These are phyloP conservation scores for Coregonus sp. DNA, from an alignment of 2,797 vertebrate genomes.

Conservation along the genomic window DNA sequence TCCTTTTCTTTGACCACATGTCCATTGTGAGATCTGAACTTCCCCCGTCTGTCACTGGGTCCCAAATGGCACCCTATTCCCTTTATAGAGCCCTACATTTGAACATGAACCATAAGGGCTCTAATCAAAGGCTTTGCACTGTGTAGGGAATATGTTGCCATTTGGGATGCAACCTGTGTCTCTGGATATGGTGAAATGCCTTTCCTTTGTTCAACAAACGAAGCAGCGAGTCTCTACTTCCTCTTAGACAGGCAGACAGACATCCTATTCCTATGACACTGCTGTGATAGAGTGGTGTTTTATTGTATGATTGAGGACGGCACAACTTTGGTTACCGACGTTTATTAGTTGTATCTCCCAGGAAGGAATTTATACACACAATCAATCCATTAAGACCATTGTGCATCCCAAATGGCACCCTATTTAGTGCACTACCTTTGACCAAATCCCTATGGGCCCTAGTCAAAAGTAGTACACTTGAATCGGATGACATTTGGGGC, in stretches of 20 bases:
- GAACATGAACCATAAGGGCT: no score
- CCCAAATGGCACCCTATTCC: neutral
- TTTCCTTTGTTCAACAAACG: no score
- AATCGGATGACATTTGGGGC: neutral
- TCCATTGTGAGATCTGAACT: neutral
- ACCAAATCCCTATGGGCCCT: neutral
- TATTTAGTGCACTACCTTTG: neutral
- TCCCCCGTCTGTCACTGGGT: neutral
- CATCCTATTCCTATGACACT: neutral
- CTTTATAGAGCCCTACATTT: neutral
- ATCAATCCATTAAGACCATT: neutral
- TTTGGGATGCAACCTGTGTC: neutral
- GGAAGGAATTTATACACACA: neutral
- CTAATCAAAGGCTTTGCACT: neutral
- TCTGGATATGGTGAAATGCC: neutral
- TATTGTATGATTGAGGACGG: neutral
- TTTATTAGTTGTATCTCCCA: constrained; percentile 3
- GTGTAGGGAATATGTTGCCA: neutral
- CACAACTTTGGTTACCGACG: constrained; percentile 25
- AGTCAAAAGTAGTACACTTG: neutral
- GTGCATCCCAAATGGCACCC: neutral
- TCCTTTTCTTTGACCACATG: neutral
- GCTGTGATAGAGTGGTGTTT: neutral
- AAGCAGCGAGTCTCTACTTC: no score
- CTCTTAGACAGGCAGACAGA: neutral